Conservation (phyloP, 2,797 vertebrate species). For the Sebastolobus alascanus region DNA sequence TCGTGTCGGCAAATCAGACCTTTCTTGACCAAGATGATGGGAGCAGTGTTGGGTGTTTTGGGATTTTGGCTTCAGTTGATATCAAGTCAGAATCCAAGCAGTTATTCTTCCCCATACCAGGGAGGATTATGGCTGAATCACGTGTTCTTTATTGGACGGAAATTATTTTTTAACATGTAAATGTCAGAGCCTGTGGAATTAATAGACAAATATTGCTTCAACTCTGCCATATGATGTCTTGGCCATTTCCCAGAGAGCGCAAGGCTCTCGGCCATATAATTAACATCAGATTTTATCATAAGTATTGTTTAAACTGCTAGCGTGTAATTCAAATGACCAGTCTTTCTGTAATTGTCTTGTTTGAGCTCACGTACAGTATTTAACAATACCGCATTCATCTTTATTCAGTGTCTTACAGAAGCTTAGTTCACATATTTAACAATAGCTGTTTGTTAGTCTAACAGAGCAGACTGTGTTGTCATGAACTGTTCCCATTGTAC, state of each 20-base stretch:
- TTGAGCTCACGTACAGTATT: background rate
- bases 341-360: background rate
- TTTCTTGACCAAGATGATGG: background rate
- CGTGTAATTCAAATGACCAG: background rate
- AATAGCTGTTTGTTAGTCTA: constrained; percentile 46
- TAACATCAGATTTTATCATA: background rate
- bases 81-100: background rate
- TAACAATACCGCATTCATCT: constrained; percentile 51
- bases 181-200: background rate
- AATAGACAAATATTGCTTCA: background rate
- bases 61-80: background rate
- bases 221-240: background rate
- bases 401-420: constrained; percentile 43
- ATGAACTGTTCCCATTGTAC: constrained; percentile 48
- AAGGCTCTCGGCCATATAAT: background rate
- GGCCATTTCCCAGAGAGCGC: background rate
- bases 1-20: background rate
- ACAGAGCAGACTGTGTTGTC: constrained; percentile 22
- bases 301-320: background rate
- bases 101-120: too few species aligned
- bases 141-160: background rate
- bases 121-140: too few species aligned
- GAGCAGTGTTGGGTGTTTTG: background rate
- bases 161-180: fast-evolving
- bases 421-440: constrained; percentile 50